These are phyloP conservation scores for Columba janthina DNA, from an alignment of 2,113 vertebrate species.

Conservation along the genomic window DNA sequence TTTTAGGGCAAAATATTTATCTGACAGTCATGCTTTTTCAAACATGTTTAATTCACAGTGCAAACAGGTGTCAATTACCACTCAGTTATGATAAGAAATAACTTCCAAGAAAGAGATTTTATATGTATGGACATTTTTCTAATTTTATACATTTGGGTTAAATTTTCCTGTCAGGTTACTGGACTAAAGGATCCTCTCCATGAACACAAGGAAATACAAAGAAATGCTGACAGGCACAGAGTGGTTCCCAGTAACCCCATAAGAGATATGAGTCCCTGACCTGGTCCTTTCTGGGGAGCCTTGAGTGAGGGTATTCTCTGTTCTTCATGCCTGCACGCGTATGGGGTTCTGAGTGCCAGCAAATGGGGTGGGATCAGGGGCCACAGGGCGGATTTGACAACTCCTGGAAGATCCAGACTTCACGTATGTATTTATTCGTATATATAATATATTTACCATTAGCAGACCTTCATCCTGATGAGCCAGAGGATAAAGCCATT, in stretches of 20 bases:
- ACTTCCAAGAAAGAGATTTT: not conserved
- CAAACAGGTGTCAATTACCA: not conserved
- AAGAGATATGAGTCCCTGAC: not conserved
- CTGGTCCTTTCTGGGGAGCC: fast-evolving
- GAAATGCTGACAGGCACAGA: fast-evolving
- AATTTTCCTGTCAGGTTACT: not conserved
- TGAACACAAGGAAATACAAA: not conserved
- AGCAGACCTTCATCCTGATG: not conserved
- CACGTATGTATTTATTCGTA: fast-evolving
- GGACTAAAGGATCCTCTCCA: not conserved
- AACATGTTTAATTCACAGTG: not conserved
- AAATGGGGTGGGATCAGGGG: not conserved
- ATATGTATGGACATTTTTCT: not conserved
- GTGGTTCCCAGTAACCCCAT: not conserved
- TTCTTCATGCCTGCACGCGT: not conserved
- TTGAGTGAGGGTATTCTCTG: not conserved
- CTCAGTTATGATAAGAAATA: not conserved
- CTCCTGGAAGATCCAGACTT: not conserved
- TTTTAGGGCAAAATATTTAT: not conserved
- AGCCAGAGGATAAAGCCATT: not conserved
- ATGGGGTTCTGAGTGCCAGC: not conserved
- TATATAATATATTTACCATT: not conserved
- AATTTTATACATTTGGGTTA: not conserved
- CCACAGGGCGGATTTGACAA: too few relatives aligned
- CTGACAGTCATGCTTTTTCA: not conserved